Evolutionary conservation across 1,140 invertebrate species (phyloP), one percentile per base, ranked within the genome.

Genomic region (Drosophila virilis): DNA sequence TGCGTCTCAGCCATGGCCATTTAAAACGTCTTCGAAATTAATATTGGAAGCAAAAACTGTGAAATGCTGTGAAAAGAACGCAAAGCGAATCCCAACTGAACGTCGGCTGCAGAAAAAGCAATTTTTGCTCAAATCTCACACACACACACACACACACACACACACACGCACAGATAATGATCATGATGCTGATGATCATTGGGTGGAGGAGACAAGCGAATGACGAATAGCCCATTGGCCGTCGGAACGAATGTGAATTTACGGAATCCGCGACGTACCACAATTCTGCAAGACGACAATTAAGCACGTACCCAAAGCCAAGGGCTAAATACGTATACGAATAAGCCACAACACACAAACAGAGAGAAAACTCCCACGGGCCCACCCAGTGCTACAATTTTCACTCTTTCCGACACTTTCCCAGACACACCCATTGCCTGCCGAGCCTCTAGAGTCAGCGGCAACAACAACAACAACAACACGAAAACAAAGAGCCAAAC

Each of bases 11-110:
- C 54, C 73, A 57, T 45, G 66, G 61, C 82, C 89, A 84, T 91
- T 91, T 91, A 91, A 89, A 91, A 91, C 73, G 76, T 91, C 70
- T 85, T 80, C 83, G 83, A 91, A 91, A 91, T 91, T 91, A 91
- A 91, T 89, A 91, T 84, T 81, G 83, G 75, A 45, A 74, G 72
- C 83, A 86, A 86, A 86, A 86, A 86, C 83, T 88, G 82, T 80
- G 85, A 85, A 88, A 89, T 88, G 84, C 84, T 89, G 84, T 80
- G 85, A 84, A 83, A 89, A 80, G 85, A 89, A 89, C 84, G 84
- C 84, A 84, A 68, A 78, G 40, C 68, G 66, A 60, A 71, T 62
- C 60, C 69, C 35, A 64, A 57, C 66, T 43, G 67, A 64, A 54
- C 35, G 38, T 15, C 48, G 52, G 13, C 51, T 40, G 54, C 74